Base-by-base conservation (phyloP, 2,113 vertebrate genomes). In the Cariama cristata region DNA sequence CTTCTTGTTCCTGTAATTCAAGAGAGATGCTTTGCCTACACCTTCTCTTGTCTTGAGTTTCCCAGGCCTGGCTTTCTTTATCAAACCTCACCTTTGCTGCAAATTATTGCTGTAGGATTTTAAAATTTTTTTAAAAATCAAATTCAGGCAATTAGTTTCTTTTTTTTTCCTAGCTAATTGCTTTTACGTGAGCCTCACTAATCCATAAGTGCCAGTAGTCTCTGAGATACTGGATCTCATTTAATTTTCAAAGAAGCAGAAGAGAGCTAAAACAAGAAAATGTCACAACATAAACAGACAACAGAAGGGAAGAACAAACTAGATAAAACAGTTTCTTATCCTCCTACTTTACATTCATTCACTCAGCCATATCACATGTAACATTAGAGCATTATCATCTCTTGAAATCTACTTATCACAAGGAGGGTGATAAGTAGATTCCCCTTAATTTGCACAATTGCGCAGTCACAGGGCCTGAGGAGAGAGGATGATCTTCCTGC, bases 221-320 rank as follows among this genome's bases (percentile, higher is more conserved):
- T 96, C 87, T 60, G 89, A 95, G 71, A 91, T 95, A 79, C 74
- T 93, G 88, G 87, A 76, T 96, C 92, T 93, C 92, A 92, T 97
- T 97, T 97, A 96, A 94, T 97, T 97, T 97, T 81, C 77, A 93
- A 96, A 93, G 97, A 96, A 97, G 84, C 91, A 97, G 93, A 97
- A 95, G 87, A 97, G 90, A 95, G 92, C 93, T 97, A 97, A 97
- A 96, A 94, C 97, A 97, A 97, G 96, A 97, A 97, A 97, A 97
- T 97, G 96, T 97, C 97, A 97, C 96, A 91, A 92, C 74, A 96
- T 96, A 97, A 97, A 96, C 95, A 97, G 95, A 97, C 81, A 96
- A 95, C 97, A 97, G 96, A 97, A 97, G 95, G 93, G 81, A 94
- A 82, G 66, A 76, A 97, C 94, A 97, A 93, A 96, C 84, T 88